Base-by-base conservation (phyloP, 2,888 invertebrate genomes). In the Agrilus biguttatus region DNA sequence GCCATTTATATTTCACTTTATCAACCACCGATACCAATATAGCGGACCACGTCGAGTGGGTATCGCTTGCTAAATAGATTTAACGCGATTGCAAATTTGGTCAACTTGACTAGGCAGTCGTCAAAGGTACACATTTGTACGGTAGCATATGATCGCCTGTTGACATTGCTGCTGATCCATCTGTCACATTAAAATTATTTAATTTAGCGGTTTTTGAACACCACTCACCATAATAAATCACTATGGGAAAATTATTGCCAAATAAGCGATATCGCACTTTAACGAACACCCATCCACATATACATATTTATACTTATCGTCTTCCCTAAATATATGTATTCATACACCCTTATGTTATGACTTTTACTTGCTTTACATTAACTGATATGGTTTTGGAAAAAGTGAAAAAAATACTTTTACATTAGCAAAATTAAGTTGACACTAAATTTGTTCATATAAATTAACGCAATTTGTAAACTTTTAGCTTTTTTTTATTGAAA, bases 131-230 rank as follows among this genome's bases (percentile, higher is more conserved):
- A 45, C 57, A 51, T 58, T 53, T 57, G 58, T 49, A 61, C 61
- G 57, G 64, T 63, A 63, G 63, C 62, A 63, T 63, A 62, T 64
- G 63, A 65, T 62, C 55, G 55, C 56, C 54, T 61, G 61, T 61
- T 61, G 59, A 59, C 59, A 58, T 51, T 55, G 49, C 52, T 49
- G 51, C 48, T 54, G 47, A 53, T 58, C 60, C 60, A 61, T 62
- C 58, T 62, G 61, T 61, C 61, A 59, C 60, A 59, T 59, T 59
- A 61, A 62, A 63, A 63, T 62, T 59, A 62, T 63, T 64, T 61
- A 63, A 65, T 63, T 44, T 46, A 46, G 44, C 43, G 46, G 46
- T 48, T 48, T 45, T 39, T 37, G 19, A 37, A 38, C 37, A 44
- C 46, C 43, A 23, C 40, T 39, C 32, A 37, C 35, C 12, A 39